Percentiles rank a stretch among this genome's conserved stretches.
Conservation (phyloP, 2,797 vertebrate species). For the Hafferia zeledoni region DNA sequence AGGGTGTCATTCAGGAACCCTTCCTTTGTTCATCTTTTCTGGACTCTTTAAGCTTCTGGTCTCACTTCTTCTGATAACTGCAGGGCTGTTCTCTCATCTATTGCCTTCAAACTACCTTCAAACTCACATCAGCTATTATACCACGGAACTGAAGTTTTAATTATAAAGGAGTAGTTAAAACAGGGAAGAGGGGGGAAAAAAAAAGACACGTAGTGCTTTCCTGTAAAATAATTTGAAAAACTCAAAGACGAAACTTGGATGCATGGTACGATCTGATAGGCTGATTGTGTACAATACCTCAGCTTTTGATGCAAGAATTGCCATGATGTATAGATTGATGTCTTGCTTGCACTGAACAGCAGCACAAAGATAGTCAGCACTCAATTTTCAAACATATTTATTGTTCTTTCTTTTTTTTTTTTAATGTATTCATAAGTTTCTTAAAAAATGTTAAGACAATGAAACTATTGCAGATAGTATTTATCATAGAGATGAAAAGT, state of each 20-base stretch:
- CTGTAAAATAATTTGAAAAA: not conserved
- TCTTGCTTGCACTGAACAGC: not conserved
- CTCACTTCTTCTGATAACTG: not conserved
- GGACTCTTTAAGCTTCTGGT: not conserved
- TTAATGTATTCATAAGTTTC: not conserved
- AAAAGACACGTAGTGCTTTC: not conserved
- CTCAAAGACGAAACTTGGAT: not conserved
- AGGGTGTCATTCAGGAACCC: not conserved
- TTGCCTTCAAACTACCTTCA: not conserved
- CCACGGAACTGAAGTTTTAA: not conserved
- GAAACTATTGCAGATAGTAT: not conserved
- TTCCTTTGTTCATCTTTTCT: not conserved
- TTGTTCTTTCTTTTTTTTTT: not conserved
- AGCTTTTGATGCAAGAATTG: not conserved
- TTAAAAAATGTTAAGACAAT: not conserved
- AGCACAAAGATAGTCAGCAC: not conserved
- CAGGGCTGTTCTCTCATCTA: not conserved
- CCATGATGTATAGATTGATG: not conserved
- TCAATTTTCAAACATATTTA: conserved; percentile 33
- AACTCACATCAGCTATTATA: not conserved
- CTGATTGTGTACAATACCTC: not conserved
- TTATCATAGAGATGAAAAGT: not conserved
- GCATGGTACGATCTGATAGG: not conserved
- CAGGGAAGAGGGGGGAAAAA: not conserved
- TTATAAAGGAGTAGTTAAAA: not conserved